A percentile compares a stretch with the other conserved stretches of the same genome.
Evolutionary conservation across 2,113 vertebrate genomes (phyloP).

Genomic region (Verasper variegatus): DNA sequence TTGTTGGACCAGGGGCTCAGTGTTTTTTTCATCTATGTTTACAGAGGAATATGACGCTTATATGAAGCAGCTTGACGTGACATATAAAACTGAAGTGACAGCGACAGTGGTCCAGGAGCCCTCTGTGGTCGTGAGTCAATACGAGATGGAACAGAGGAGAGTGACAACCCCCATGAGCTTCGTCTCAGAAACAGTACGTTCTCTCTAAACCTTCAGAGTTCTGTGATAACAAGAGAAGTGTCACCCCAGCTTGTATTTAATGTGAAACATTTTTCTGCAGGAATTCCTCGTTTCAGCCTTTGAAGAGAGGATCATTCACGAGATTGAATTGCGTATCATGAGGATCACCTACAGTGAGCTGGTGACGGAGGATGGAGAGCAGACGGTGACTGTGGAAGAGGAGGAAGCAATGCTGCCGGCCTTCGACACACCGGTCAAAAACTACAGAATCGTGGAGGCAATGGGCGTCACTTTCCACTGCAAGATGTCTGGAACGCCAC

Average conservation of each 20-base stretch:
- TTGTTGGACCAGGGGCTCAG: background rate
- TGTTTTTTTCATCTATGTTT: slow-evolving; percentile 23
- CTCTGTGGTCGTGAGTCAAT: slow-evolving; percentile 85
- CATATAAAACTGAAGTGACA: slow-evolving; percentile 89
- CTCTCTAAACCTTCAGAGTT: background rate
- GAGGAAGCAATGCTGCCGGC: slow-evolving; percentile 88
- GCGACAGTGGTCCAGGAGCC: slow-evolving; percentile 88
- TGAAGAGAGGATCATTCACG: slow-evolving; percentile 95
- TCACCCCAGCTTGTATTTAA: background rate
- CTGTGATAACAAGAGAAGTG: background rate
- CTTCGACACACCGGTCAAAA: slow-evolving; percentile 91
- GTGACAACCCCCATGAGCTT: slow-evolving; percentile 88
- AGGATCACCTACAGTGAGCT: slow-evolving; percentile 92
- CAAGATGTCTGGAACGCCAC: slow-evolving; percentile 90
- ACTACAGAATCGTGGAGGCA: slow-evolving; percentile 94
- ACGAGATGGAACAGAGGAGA: slow-evolving; percentile 91
- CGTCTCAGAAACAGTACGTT: slow-evolving; percentile 89
- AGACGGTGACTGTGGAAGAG: slow-evolving; percentile 89
- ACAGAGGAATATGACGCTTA: slow-evolving; percentile 91
- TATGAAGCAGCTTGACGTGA: slow-evolving; percentile 89
- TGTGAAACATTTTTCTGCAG: slow-evolving; percentile 68
- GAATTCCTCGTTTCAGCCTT: slow-evolving; percentile 96
- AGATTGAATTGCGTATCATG: slow-evolving; percentile 96
- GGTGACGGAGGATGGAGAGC: slow-evolving; percentile 91
- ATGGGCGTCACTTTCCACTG: slow-evolving; percentile 97